phyloP scores from a whole-genome alignment of 2,797 vertebrate species.

The Trachops cirrhosus region DNA sequence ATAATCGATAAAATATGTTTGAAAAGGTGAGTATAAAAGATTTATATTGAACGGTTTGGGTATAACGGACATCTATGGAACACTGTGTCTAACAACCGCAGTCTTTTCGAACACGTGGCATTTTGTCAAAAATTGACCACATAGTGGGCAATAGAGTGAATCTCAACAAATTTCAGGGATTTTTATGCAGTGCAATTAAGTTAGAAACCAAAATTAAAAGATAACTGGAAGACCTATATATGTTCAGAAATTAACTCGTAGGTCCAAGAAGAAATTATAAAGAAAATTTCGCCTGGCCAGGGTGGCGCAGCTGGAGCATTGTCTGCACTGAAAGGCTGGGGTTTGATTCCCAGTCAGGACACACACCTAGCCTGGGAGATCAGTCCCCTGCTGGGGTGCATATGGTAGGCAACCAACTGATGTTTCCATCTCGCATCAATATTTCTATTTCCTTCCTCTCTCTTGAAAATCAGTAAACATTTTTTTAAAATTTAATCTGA shows the following conservation, averaged over 20 bases:
- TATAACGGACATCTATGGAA: background rate
- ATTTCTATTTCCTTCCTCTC: no score
- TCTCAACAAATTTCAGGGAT: background rate
- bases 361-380: no score
- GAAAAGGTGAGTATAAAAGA: background rate
- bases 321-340: no score
- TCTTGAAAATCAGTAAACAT: no score
- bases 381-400: no score
- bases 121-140: background rate
- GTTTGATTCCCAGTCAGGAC: no score
- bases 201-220: conserved; percentile 38
- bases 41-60: background rate
- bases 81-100: background rate
- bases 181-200: background rate
- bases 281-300: background rate
- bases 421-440: no score
- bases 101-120: background rate
- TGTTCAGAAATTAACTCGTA: background rate
- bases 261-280: background rate
- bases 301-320: no score
- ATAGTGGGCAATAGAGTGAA: background rate
- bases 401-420: no score
- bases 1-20: no score
- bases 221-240: background rate
- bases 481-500: background rate